Base-by-base conservation (phyloP, 2,888 invertebrate species). In the Lydus trimaculatus region DNA sequence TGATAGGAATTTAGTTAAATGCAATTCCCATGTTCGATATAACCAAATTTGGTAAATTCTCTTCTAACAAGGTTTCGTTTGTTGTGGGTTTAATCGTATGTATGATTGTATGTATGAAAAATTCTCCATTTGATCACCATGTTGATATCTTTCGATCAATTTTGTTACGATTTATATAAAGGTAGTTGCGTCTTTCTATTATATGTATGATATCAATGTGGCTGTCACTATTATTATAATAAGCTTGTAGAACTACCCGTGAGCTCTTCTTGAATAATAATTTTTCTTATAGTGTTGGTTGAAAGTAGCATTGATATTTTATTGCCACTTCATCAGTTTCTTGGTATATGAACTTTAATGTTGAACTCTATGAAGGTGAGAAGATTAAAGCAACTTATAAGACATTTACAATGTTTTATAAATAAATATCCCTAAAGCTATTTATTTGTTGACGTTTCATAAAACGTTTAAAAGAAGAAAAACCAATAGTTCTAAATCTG, bases 401-500 rank as follows among this genome's bases (percentile, higher is more conserved):
- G 68, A 73, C 67, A 71, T 63, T 63, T 70, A 73, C 72, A 70
- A 75, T 76, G 73, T 75, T 71, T 70, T 76, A 75, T 74, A 71
- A 76, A 77, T 74, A 71, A 15, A 72, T n/a, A n/a, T n/a, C 74
- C 72, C 73, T 43, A 69, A 72, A 71, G 73, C 73, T 71, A 76
- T 76, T 78, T 78, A 78, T 73, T 72, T 71, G 65, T 58, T 65
- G 66, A n/a, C n/a, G n/a, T n/a, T 70, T 69, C 72, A 75, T 76
- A 76, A 73, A 75, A 65, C 59, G 70, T 66, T 72, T 68, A 20
- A 48, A 48, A 77, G 71, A 48, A 77, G 71, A 77, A 78, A 4
- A 78, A 77, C 75, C 76, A 76, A 79, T 79, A 76, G 77, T 79
- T 79, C 75, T 79, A 79, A 80, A 79, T 79, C 80, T 78, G 79